phyloP scores from a whole-genome alignment of 1,140 invertebrate species.

The Drosophila repletoides region DNA sequence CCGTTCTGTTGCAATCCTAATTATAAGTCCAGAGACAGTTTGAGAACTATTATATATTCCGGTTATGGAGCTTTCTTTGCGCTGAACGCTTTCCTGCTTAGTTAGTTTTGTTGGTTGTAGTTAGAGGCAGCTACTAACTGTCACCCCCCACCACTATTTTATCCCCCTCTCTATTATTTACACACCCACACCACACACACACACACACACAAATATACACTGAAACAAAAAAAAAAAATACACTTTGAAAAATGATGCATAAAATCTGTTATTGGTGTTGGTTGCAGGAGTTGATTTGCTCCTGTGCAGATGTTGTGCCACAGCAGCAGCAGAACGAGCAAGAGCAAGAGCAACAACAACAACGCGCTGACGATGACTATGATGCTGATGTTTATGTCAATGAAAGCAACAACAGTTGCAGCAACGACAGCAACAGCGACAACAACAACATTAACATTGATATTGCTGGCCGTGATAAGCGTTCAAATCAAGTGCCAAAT shows the following conservation, averaged over 20 bases:
- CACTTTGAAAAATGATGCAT: constrained; percentile 67
- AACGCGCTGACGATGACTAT: constrained; percentile 71
- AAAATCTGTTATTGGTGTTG: constrained; percentile 84
- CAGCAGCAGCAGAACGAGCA: constrained; percentile 47
- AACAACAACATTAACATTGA: constrained; percentile 45
- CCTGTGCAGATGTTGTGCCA: constrained; percentile 87
- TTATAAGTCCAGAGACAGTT: constrained; percentile 11
- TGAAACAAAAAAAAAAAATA: constrained; percentile 20
- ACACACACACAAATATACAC: constrained; percentile 25
- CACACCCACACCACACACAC: constrained; percentile 7
- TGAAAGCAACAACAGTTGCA: constrained; percentile 30
- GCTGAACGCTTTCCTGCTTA: constrained; percentile 34
- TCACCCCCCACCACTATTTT: not conserved
- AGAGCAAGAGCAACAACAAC: too few species aligned
- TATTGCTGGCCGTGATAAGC: constrained; percentile 9
- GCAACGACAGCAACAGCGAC: constrained; percentile 19
- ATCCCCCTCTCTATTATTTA: constrained; percentile 1
- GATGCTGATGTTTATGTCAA: constrained; percentile 76
- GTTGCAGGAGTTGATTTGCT: constrained; percentile 91
- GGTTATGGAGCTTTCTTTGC: constrained; percentile 17
- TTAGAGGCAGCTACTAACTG: constrained; percentile 31
- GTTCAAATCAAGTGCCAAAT: constrained; percentile 57
- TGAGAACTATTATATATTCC: not conserved
- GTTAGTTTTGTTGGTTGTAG: constrained; percentile 9
- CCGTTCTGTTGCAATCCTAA: not conserved